phyloP scores from a whole-genome alignment of 2,113 vertebrate species.

The Apistogramma diplotaenia region DNA sequence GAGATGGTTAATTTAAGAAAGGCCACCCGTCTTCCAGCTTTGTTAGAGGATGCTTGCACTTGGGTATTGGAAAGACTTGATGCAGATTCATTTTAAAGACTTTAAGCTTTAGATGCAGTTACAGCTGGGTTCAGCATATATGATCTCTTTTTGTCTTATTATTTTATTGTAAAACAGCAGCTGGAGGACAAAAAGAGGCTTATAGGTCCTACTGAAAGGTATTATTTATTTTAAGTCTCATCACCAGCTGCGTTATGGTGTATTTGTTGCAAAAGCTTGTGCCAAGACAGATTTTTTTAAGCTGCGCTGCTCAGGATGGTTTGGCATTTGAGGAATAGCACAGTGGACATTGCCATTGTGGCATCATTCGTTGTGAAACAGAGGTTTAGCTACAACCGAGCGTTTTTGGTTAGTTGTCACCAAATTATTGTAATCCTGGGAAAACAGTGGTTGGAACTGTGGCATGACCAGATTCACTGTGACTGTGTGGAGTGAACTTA shows the following conservation, averaged over 20 bases:
- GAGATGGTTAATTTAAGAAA: conserved; percentile 48
- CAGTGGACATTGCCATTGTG: neutral
- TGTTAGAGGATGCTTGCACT: conserved; percentile 38
- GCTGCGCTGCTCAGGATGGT: neutral
- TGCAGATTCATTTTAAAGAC: neutral
- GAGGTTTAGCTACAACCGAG: neutral
- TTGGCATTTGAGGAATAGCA: neutral
- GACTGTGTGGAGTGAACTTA: too few relatives aligned
- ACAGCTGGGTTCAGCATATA: neutral
- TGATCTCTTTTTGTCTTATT: neutral
- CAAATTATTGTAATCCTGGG: neutral
- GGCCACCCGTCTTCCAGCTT: conserved; percentile 34
- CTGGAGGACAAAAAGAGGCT: neutral
- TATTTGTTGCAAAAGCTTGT: neutral
- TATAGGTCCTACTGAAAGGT: neutral
- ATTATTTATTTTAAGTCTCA: neutral
- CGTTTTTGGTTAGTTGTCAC: neutral
- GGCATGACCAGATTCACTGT: neutral
- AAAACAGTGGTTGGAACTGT: neutral
- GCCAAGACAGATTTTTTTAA: neutral
- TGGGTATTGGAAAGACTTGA: neutral
- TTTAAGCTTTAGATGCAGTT: neutral
- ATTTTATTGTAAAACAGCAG: neutral
- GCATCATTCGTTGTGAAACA: neutral
- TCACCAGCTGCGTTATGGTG: neutral